These are phyloP conservation scores for Alethe castanea DNA, from an alignment of 2,113 vertebrate genomes.

Conservation along the genomic window DNA sequence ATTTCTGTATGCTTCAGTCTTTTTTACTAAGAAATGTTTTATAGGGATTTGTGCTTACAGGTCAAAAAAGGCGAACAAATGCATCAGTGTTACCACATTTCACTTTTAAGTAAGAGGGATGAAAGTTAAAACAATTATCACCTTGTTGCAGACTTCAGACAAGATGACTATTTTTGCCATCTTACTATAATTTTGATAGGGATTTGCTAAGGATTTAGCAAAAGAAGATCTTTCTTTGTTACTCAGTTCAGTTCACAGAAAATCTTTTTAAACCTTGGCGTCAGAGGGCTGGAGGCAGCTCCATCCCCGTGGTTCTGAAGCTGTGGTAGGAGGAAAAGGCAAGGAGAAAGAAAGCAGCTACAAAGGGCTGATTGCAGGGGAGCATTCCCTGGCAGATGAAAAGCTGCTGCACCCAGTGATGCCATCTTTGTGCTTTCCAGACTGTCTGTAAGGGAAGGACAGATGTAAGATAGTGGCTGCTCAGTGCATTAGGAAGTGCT, in stretches of 20 bases:
- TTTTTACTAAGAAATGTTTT: not conserved
- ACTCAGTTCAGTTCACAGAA: not conserved
- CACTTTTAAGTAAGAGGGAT: not conserved
- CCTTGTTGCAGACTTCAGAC: not conserved
- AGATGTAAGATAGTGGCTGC: not conserved
- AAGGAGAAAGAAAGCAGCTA: not conserved
- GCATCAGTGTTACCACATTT: not conserved
- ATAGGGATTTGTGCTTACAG: not conserved
- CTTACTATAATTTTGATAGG: not conserved
- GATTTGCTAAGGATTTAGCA: not conserved
- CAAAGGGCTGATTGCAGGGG: not conserved
- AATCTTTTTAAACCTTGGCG: not conserved
- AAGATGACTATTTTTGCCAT: not conserved
- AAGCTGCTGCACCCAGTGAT: not conserved
- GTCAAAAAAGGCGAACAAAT: not conserved
- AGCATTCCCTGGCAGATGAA: not conserved
- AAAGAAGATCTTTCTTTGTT: not conserved
- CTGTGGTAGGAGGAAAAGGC: not conserved
- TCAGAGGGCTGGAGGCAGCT: not conserved
- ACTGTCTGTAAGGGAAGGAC: not conserved
- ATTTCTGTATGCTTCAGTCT: fast-evolving
- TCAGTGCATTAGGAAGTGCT: not conserved
- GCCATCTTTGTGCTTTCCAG: not conserved
- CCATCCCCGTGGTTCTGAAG: not conserved
- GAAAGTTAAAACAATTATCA: not conserved